phyloP scores from a whole-genome alignment of 1,140 invertebrate genomes.

The Neotoxoptera formosana region DNA sequence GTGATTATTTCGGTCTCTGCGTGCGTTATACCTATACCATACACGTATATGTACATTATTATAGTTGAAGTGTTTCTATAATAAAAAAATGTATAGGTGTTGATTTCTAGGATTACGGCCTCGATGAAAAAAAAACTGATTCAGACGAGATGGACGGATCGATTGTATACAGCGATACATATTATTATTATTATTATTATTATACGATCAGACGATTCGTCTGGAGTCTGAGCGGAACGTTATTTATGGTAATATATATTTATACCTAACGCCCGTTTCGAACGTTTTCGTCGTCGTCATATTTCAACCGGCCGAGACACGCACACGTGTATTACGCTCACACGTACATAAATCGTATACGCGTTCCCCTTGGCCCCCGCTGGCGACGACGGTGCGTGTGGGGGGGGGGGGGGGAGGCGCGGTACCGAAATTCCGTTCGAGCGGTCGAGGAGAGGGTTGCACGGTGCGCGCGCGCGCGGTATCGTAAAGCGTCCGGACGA shows the following conservation, averaged over 20 bases:
- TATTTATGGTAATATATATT: constrained; percentile 18
- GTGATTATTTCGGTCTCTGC: not conserved
- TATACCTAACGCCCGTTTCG: not conserved
- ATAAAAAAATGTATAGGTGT: not conserved
- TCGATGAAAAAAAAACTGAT: not conserved
- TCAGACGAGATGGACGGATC: not conserved
- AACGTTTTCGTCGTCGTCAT: constrained; percentile 12
- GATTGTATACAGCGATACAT: not conserved
- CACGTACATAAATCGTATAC: not conserved
- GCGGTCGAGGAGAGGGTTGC: not conserved
- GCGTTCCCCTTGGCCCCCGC: not conserved
- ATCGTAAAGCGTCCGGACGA: not conserved
- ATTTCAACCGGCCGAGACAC: not conserved
- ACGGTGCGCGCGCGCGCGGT: not conserved
- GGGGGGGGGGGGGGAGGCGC: too few species aligned
- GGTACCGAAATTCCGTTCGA: not conserved
- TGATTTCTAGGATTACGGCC: not conserved
- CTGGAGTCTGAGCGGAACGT: not conserved
- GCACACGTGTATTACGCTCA: not conserved
- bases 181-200: constrained; percentile 8
- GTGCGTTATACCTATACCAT: not conserved
- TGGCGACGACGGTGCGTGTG: too few species aligned
- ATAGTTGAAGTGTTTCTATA: not conserved
- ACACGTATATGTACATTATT: not conserved
- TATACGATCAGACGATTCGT: constrained; percentile 9